phyloP scores from a whole-genome alignment of 2,797 vertebrate genomes.

The Acanthurus leucopareius region DNA sequence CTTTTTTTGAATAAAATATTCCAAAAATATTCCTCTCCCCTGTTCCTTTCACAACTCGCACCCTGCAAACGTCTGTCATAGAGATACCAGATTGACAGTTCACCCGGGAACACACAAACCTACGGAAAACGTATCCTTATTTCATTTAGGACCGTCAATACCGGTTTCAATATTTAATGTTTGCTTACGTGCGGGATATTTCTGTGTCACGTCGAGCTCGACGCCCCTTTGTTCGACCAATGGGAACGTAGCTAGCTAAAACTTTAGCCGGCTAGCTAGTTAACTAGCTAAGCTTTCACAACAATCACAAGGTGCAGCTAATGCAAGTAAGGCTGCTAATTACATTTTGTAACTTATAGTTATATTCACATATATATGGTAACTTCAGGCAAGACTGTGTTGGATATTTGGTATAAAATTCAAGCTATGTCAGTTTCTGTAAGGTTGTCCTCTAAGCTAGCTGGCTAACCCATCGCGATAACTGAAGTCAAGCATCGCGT shows the following conservation, averaged over 20 bases:
- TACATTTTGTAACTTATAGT: neutral
- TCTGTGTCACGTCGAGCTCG: neutral
- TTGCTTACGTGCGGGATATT: neutral
- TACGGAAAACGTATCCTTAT: neutral
- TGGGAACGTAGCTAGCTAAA: conserved; percentile 37
- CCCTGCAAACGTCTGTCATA: no score
- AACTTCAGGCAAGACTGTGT: accelerated
- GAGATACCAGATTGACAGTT: no score
- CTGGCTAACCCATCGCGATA: conserved; percentile 30
- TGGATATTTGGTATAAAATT: accelerated
- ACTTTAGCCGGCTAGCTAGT: conserved; percentile 30
- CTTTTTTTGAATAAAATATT: no score
- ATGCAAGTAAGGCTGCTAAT: neutral
- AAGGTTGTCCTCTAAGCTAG: conserved; percentile 18
- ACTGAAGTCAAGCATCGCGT: neutral
- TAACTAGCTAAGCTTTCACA: neutral
- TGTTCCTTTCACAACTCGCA: no score
- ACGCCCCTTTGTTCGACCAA: conserved; percentile 76
- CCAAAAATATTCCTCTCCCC: no score
- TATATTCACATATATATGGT: neutral
- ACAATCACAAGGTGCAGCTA: neutral
- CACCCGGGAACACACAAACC: neutral
- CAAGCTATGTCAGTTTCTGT: neutral
- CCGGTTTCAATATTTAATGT: neutral
- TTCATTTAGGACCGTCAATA: neutral